These are phyloP conservation scores for Rhizoglyphus robini DNA, from an alignment of 1,140 invertebrate genomes.

Conservation along the genomic window DNA sequence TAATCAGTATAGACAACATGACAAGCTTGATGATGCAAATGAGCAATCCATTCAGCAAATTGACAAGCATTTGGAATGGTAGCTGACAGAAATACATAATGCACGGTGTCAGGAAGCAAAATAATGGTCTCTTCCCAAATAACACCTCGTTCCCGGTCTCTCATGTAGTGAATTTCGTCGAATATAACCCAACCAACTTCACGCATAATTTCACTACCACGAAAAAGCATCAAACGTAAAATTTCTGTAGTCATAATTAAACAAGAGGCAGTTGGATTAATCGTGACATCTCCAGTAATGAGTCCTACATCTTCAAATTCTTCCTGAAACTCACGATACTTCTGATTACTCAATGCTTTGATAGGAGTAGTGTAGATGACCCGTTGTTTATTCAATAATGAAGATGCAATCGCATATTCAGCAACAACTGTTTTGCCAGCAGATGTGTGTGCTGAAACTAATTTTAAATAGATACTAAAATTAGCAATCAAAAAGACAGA, in stretches of 20 bases:
- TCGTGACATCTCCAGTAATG: conserved; percentile 97
- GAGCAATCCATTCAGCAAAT: conserved; percentile 96
- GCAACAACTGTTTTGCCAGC: conserved; percentile 98
- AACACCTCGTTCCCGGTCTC: conserved; percentile 95
- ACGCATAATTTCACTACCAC: conserved; percentile 91
- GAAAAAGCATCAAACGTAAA: conserved; percentile 93
- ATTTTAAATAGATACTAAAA: neutral
- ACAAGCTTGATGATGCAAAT: conserved; percentile 78
- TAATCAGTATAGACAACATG: conserved; percentile 99
- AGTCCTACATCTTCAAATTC: conserved; percentile 96
- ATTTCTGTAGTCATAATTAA: conserved; percentile 99
- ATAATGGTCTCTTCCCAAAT: conserved; percentile 99
- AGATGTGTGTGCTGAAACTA: conserved; percentile 74
- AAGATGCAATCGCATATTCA: conserved; percentile 67
- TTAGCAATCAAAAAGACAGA: neutral
- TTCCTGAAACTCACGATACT: conserved; percentile 93
- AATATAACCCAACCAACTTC: conserved; percentile 99
- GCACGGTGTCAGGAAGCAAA: conserved; percentile 89
- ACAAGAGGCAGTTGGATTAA: conserved; percentile 92
- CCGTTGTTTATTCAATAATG: conserved; percentile 55
- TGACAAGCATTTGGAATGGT: conserved; percentile 97
- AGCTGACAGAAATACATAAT: conserved; percentile 96
- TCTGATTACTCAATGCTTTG: conserved; percentile 98
- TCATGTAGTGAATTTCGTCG: conserved; percentile 99
- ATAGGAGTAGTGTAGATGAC: conserved; percentile 99